These are phyloP conservation scores for Neolamprologus multifasciatus DNA, from an alignment of 2,797 vertebrate species.

Conservation along the genomic window DNA sequence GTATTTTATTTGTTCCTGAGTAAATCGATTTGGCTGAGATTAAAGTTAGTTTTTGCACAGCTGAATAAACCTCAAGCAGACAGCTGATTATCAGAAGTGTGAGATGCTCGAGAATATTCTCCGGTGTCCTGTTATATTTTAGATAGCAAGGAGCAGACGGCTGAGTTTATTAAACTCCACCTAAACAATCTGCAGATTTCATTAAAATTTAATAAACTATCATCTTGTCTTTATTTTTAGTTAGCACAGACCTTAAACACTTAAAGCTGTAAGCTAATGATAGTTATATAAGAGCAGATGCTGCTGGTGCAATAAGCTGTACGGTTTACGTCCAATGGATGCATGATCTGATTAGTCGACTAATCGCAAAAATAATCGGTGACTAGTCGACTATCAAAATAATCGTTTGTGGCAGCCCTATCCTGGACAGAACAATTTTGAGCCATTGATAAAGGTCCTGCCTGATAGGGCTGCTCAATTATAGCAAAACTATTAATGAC, in stretches of 20 bases:
- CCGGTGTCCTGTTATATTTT: neutral
- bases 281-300: neutral
- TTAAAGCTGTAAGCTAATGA: neutral
- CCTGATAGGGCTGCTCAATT: neutral
- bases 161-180: neutral
- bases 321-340: fast-evolving
- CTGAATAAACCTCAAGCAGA: fast-evolving
- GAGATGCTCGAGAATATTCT: fast-evolving
- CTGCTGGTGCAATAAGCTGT: neutral
- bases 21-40: fast-evolving
- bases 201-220: neutral
- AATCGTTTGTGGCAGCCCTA: neutral
- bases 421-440: neutral
- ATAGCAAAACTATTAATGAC: neutral
- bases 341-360: neutral
- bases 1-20: too few relatives aligned
- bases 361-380: fast-evolving
- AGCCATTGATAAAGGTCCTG: neutral
- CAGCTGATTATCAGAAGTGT: neutral
- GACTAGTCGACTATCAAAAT: neutral
- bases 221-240: neutral
- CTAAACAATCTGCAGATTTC: fast-evolving
- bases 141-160: neutral
- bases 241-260: fast-evolving
- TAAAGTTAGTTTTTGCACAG: fast-evolving